Conservation (phyloP, 1,140 invertebrate genomes). For the Meloidogyne hapla region DNA sequence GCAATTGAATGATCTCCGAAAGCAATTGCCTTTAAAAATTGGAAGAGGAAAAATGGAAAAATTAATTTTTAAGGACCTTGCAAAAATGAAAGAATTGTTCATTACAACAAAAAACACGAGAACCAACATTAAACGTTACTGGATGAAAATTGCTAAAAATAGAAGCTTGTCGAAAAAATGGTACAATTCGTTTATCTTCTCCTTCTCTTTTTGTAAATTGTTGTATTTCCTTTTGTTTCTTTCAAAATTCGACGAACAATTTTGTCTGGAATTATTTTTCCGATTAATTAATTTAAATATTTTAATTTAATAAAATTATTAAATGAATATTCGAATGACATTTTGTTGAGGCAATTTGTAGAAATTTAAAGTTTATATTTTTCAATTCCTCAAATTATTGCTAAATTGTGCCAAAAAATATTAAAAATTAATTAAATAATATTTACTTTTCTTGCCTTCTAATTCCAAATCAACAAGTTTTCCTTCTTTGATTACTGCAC, state of each 20-base stretch:
- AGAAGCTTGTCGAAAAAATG: conserved; percentile 10
- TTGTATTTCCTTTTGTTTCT: not conserved
- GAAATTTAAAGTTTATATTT: too few relatives aligned
- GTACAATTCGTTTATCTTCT: not conserved
- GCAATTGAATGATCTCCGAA: conserved; percentile 7
- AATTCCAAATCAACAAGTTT: not conserved
- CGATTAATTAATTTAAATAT: too few relatives aligned
- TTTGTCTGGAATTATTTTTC: not conserved
- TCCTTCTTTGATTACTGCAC: not conserved
- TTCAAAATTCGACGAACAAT: not conserved
- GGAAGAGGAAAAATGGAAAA: not conserved
- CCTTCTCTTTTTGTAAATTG: not conserved
- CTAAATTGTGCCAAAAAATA: too few relatives aligned
- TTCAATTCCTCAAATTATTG: too few relatives aligned
- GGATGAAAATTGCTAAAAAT: conserved; percentile 10
- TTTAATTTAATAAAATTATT: too few relatives aligned
- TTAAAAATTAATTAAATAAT: too few relatives aligned
- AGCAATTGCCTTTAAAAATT: not conserved
- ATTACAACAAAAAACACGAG: not conserved
- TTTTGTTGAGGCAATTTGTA: too few relatives aligned
- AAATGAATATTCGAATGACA: too few relatives aligned
- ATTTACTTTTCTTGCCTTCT: not conserved
- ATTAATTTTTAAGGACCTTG: not conserved
- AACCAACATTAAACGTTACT: not conserved
- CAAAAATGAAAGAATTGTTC: conserved; percentile 14